Evolutionary conservation across 2,113 vertebrate species (phyloP).

Genomic region (Hippocampus comes): DNA sequence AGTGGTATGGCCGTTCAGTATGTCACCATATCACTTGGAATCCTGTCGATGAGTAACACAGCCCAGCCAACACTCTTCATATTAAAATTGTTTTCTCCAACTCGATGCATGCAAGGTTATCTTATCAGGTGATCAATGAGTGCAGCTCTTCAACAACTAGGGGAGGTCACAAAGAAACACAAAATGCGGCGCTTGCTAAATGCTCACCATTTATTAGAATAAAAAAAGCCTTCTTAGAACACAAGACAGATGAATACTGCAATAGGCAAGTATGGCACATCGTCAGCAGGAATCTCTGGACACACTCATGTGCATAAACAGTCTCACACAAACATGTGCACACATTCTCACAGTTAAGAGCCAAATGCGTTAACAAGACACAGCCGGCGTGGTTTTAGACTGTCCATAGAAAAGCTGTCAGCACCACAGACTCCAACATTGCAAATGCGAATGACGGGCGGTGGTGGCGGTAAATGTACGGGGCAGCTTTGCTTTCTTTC

Average conservation of each 20-base stretch:
- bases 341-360: constrained; percentile 32
- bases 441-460: constrained; percentile 50
- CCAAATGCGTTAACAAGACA: constrained; percentile 34
- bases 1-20: too few species aligned
- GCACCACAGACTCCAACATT: constrained; percentile 64
- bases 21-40: too few species aligned
- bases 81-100: too few species aligned
- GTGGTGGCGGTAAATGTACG: neutral
- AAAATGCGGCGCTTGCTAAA: constrained; percentile 25
- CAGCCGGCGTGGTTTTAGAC: constrained; percentile 48
- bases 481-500: constrained; percentile 9
- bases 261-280: constrained; percentile 50
- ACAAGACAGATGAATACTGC: constrained; percentile 49
- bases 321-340: constrained; percentile 17
- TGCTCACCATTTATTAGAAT: constrained; percentile 72
- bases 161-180: too few species aligned
- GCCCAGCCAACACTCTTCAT: too few species aligned
- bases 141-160: too few species aligned
- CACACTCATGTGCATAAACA: constrained; percentile 27
- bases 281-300: constrained; percentile 45
- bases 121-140: too few species aligned
- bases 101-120: too few species aligned
- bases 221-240: constrained; percentile 66
- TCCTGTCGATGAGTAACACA: too few species aligned
- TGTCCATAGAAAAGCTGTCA: constrained; percentile 68